phyloP scores from a whole-genome alignment of 2,888 invertebrate genomes.

The Drepanosiphum platanoidis region DNA sequence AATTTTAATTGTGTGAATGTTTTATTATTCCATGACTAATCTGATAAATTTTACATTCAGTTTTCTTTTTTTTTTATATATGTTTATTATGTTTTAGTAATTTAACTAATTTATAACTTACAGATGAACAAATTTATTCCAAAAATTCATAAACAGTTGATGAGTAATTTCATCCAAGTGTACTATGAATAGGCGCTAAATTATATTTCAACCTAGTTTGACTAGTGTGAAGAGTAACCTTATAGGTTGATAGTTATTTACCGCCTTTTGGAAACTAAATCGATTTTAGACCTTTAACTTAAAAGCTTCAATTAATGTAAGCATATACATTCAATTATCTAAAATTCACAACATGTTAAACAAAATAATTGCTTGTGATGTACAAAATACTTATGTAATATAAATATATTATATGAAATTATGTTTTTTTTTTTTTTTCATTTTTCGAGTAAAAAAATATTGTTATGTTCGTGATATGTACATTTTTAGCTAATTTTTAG shows the following conservation, averaged over 20 bases:
- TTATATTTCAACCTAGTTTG: slow-evolving; percentile 21
- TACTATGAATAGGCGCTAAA: slow-evolving; percentile 15
- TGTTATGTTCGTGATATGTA: slow-evolving; percentile 62
- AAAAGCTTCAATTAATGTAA: slow-evolving; percentile 39
- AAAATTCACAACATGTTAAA: slow-evolving; percentile 37
- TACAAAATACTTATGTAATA: slow-evolving; percentile 62
- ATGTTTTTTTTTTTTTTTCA: slow-evolving; percentile 57
- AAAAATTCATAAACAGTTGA: slow-evolving; percentile 22
- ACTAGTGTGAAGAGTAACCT: background rate
- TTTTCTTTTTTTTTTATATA: background rate
- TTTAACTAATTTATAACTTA: slow-evolving; percentile 4
- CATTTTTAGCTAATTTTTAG: slow-evolving; percentile 60
- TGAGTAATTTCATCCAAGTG: slow-evolving; percentile 38
- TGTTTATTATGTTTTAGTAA: slow-evolving; percentile 23
- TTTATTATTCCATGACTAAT: slow-evolving; percentile 46
- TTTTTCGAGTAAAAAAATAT: slow-evolving; percentile 57
- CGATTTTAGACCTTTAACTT: slow-evolving; percentile 22
- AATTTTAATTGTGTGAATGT: slow-evolving; percentile 36
- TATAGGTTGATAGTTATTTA: slow-evolving; percentile 39
- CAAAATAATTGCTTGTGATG: slow-evolving; percentile 57
- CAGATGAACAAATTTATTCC: slow-evolving; percentile 36
- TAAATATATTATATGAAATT: slow-evolving; percentile 52
- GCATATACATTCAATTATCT: slow-evolving; percentile 39
- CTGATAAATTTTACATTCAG: slow-evolving; percentile 22
- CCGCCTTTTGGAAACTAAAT: slow-evolving; percentile 29